Evolutionary conservation across 1,140 invertebrate species (phyloP), one percentile per base, ranked within the genome.

Genomic region (Caenorhabditis briggsae): DNA sequence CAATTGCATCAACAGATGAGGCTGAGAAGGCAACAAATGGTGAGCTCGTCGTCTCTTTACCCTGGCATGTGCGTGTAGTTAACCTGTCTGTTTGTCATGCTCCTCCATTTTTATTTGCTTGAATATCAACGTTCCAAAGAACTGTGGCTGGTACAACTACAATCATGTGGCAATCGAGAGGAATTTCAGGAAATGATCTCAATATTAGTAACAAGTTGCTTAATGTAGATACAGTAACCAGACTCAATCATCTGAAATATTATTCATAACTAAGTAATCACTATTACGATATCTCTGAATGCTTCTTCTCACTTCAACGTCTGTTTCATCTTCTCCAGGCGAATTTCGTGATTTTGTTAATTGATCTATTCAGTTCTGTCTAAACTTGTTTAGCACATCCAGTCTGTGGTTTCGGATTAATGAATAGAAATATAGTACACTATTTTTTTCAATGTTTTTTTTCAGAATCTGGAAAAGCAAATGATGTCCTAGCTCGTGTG

Each of bases 21-120:
- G 18, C 64, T n/a, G 64, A 70, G 18, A 70, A 70, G 64, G 64
- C 64, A 70, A 70, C 64, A 18, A 70, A 70, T 70, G 64, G 64
- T 70, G 64, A 70, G 64, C 33, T 70, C 43, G 64, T 70, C 33
- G 64, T 53, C 64, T 70, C 16, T 70, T 20, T 50, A 53, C n/a
- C 20, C n/a, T 50, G 70, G 70, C 70, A 78, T 78, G 70, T 78
- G 43, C 2, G 70, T 78, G 70, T 50, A n/a, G 20, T 70, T 70
- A 48, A 48, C 64, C 43, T 70, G 2, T 70, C 14, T 78, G 70
- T 78, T 7, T 78, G 46, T 9, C 33, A 33, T 33, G 33, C 33
- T 33, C 33, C 33, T 33, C 33, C 33, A 18, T n/a, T 78, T 78
- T 11, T 20, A 5, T 78, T n/a, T 25, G 46, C 7, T 48, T 20